Percentiles rank a stretch among this genome's conserved stretches.
These are phyloP conservation scores for Heliconius ismenius DNA, from an alignment of 2,888 invertebrate species.

Conservation along the genomic window DNA sequence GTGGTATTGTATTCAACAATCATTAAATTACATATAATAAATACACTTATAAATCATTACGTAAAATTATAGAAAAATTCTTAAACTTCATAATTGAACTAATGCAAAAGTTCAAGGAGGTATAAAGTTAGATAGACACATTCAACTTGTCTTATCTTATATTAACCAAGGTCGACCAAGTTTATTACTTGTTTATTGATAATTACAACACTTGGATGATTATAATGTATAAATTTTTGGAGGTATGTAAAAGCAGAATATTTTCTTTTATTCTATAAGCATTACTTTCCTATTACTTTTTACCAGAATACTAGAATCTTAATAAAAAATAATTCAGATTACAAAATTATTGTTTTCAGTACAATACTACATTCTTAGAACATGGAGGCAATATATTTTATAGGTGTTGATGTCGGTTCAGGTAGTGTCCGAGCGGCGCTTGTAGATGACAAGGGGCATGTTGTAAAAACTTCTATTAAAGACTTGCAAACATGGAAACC, in stretches of 20 bases:
- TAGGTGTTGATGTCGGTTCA: slow-evolving; percentile 97
- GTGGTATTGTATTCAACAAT: not conserved
- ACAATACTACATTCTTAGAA: not conserved
- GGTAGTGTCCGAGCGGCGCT: slow-evolving; percentile 94
- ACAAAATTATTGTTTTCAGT: slow-evolving; percentile 8
- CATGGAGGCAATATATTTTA: slow-evolving; percentile 76
- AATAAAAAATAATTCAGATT: not conserved
- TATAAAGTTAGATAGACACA: slow-evolving; percentile 8
- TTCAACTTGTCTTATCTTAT: slow-evolving; percentile 19
- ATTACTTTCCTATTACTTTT: not conserved
- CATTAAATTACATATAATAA: not conserved
- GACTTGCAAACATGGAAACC: slow-evolving; percentile 90
- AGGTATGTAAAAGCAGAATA: slow-evolving; percentile 2
- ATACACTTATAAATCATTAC: no score
- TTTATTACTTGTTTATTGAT: slow-evolving; percentile 20
- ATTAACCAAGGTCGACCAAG: slow-evolving; percentile 24
- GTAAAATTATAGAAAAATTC: not conserved
- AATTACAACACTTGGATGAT: slow-evolving; percentile 17
- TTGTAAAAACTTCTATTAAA: slow-evolving; percentile 83
- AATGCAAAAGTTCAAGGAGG: slow-evolving; percentile 25
- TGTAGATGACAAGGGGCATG: slow-evolving; percentile 85
- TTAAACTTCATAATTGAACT: not conserved
- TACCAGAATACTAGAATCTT: not conserved
- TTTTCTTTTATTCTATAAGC: not conserved
- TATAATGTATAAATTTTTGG: slow-evolving; percentile 10